phyloP scores from a whole-genome alignment of 2,113 vertebrate species.

The Rhabdornis inornatus region DNA sequence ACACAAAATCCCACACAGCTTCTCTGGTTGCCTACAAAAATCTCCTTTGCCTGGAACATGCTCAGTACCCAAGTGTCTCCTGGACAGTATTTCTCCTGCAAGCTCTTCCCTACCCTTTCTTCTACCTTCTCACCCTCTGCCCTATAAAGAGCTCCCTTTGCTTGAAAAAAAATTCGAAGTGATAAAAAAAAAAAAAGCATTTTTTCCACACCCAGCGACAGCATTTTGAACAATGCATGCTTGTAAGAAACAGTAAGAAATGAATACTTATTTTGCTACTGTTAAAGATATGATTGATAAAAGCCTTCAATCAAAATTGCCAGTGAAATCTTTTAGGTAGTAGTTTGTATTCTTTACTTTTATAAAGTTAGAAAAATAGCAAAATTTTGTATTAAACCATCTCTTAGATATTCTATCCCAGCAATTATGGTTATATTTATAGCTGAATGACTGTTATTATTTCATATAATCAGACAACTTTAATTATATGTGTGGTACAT shows the following conservation, averaged over 20 bases:
- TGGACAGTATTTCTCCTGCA: neutral
- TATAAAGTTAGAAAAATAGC: neutral
- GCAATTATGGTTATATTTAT: constrained; percentile 26
- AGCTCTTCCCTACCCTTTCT: neutral
- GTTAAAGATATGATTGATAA: neutral
- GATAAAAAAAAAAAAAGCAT: neutral
- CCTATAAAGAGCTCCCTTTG: neutral
- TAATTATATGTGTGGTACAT: neutral
- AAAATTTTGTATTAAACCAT: neutral
- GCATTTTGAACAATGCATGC: neutral
- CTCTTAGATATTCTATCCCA: neutral
- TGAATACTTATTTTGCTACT: neutral
- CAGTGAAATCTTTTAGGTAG: neutral
- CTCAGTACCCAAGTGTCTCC: neutral
- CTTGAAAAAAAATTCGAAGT: neutral
- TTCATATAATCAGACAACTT: constrained; percentile 10
- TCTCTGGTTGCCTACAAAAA: neutral
- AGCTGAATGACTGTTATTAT: constrained; percentile 28
- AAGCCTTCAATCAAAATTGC: neutral
- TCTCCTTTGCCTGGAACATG: neutral
- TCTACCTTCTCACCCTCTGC: neutral
- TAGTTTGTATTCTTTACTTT: neutral
- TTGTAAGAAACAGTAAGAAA: neutral
- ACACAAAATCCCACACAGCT: neutral
- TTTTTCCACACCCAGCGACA: neutral